Base-by-base conservation (phyloP, 2,797 vertebrate genomes). In the Sebastes trivittatus region DNA sequence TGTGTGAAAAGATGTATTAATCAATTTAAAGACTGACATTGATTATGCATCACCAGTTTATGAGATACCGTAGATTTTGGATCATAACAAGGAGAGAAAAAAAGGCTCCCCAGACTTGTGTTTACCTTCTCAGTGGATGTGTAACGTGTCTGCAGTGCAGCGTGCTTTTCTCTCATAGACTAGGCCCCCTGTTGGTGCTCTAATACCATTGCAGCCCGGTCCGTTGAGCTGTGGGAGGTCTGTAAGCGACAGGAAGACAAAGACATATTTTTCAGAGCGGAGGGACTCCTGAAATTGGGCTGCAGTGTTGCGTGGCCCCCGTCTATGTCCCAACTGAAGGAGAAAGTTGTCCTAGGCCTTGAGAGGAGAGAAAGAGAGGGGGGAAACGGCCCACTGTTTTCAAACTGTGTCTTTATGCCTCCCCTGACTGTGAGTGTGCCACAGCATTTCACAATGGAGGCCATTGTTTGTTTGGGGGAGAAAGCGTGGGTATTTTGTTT, bases 401-500 rank as follows among this genome's bases (percentile, higher is more conserved):
- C 94, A 97, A 97, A 97, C 95, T 93, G 59, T 30, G 82, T 92
- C 96, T 97, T 97, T 96, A 96, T 97, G 93, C 94, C 88, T 93
- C 88, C 77, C 83, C 92, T 89, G 93, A 92, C 95, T 93, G 92
- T 92, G 94, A 95, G 94, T 83, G 29, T 95, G 95, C 96, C 96
- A 95, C 88, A 84, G 93, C 92, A 84, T 92, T 85, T 90, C 93
- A 98, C 97, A 98, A 96, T 97, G 92, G 82, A 82, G 71, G 56
- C 94, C 93, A 96, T 98, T 98, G 97, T 99, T 96, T 95, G 92
- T 96, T 95, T 94, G 94, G 93, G 95, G 85, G 70, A 85, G 92
- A 94, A 93, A 94, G 95, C 93, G 83, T 90, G 68, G 78, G 95
- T 96, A 96, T 97, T 96, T 94, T 95, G 95, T 96, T 97, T 96